A percentile compares a stretch with the other conserved stretches of the same genome.
These are phyloP conservation scores for Halcyon chelicuti DNA, from an alignment of 2,797 vertebrate species.

Conservation along the genomic window DNA sequence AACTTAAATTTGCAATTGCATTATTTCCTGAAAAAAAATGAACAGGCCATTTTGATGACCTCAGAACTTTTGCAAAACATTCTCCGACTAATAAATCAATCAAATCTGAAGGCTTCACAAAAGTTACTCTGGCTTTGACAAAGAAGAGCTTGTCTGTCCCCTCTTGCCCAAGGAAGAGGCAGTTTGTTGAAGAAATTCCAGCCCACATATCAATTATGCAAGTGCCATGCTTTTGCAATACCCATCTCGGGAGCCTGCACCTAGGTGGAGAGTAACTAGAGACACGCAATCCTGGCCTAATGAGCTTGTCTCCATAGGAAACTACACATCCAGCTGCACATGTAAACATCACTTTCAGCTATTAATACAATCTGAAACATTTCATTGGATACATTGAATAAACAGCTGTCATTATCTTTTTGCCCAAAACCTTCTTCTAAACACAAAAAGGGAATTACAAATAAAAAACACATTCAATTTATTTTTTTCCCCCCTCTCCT, in stretches of 20 bases:
- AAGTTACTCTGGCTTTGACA: neutral
- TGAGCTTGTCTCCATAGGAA: neutral
- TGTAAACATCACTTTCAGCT: neutral
- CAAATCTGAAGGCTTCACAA: neutral
- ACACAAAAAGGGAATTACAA: conserved; percentile 34
- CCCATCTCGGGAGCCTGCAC: neutral
- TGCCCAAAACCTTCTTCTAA: conserved; percentile 14
- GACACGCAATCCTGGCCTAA: neutral
- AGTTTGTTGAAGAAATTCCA: neutral
- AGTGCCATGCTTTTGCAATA: neutral
- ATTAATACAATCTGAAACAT: conserved; percentile 5
- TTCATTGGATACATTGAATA: conserved; percentile 25
- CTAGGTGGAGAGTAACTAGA: neutral
- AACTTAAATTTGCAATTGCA: neutral
- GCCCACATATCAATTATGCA: neutral
- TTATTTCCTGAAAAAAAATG: neutral
- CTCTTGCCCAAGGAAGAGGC: neutral
- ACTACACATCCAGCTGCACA: neutral
- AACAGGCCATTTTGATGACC: neutral
- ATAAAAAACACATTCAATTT: conserved; percentile 21
- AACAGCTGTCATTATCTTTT: conserved; percentile 40
- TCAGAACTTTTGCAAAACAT: neutral
- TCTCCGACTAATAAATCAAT: neutral
- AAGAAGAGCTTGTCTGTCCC: neutral
- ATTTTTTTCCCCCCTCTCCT: neutral